phyloP scores from a whole-genome alignment of 2,113 vertebrate genomes.

The Paralichthys olivaceus region DNA sequence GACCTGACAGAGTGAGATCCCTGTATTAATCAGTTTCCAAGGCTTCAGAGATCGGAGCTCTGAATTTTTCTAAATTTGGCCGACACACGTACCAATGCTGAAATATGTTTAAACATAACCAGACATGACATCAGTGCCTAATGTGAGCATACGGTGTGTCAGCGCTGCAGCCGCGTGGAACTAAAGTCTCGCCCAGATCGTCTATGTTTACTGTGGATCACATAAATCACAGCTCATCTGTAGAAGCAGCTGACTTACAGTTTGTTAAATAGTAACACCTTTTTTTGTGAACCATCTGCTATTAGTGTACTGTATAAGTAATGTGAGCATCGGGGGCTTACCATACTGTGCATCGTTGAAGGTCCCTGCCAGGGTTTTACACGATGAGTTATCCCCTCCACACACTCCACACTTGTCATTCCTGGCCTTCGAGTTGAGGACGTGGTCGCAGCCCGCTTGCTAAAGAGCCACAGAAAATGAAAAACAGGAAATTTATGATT shows the following conservation, averaged over 20 bases:
- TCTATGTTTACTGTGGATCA: constrained; percentile 36
- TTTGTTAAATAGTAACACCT: constrained; percentile 22
- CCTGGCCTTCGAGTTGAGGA: constrained; percentile 94
- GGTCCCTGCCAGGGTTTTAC: constrained; percentile 90
- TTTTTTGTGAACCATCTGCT: constrained; percentile 16
- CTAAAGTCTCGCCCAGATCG: constrained; percentile 10
- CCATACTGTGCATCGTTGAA: constrained; percentile 95
- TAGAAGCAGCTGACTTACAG: constrained; percentile 29
- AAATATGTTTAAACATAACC: constrained; percentile 50
- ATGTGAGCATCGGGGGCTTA: constrained; percentile 69
- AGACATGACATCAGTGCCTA: constrained; percentile 51
- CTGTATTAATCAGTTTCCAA: constrained; percentile 25
- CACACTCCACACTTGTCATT: constrained; percentile 97
- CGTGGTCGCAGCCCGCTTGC: constrained; percentile 98
- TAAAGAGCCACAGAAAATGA: constrained; percentile 60
- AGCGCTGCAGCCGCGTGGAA: constrained; percentile 14
- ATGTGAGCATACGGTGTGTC: constrained; percentile 8
- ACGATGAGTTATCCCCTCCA: constrained; percentile 95
- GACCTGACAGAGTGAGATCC: constrained; percentile 15
- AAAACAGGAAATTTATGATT: not conserved
- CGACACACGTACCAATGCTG: not conserved
- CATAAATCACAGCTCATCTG: constrained; percentile 21
- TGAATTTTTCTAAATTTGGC: constrained; percentile 23
- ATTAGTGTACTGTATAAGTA: constrained; percentile 7
- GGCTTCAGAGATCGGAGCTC: constrained; percentile 12